Evolutionary conservation across 2,797 vertebrate species (phyloP), one percentile per base, ranked within the genome.

Genomic region (Megaceryle alcyon): DNA sequence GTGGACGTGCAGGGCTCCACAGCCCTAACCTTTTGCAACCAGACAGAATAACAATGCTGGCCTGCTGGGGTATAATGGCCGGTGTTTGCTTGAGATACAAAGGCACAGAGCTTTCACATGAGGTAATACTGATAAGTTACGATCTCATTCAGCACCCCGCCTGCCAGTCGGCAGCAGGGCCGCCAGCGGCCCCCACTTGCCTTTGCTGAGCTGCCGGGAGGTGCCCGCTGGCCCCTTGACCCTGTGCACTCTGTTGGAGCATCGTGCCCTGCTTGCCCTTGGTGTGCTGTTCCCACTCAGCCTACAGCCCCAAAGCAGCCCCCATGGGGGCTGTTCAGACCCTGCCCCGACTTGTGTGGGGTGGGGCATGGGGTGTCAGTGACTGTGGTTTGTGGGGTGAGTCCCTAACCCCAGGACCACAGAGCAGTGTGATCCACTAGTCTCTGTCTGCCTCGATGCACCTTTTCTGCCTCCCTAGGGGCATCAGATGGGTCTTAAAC

Each of bases 1-100:
- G 96, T 88, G 92, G 95, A 96, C 96, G 96, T 97, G 96, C 92
- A 19, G 53, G 60, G 39, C 68, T 93, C 92, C 97, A 97, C 96
- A 94, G 86, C 75, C 75, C 82, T 94, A 88, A 81, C 90, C 89
- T 96, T 66, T 81, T 88, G 97, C 84, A 77, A 94, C 96, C 97
- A 95, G 96, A 94, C 96, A 92, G 95, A 96, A 97, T 94, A 98
- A 98, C 97, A 98, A 97, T 97, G 94, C 92, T 12, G 21, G 84
- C 78, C 63, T 20, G 81, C 71, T 35, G 75, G 85, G 96, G 95
- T 86, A 97, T 90, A 96, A 96, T 72, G 92, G 95, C 96, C 86
- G 61, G 71, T 94, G 97, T 97, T 97, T 96, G 92, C 96, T 93
- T 85, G 96, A 97, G 97, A 97, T 96, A 97, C 84, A 95, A 94